Base-by-base conservation (phyloP, 2,888 invertebrate genomes). In the Dolomedes plantarius region DNA sequence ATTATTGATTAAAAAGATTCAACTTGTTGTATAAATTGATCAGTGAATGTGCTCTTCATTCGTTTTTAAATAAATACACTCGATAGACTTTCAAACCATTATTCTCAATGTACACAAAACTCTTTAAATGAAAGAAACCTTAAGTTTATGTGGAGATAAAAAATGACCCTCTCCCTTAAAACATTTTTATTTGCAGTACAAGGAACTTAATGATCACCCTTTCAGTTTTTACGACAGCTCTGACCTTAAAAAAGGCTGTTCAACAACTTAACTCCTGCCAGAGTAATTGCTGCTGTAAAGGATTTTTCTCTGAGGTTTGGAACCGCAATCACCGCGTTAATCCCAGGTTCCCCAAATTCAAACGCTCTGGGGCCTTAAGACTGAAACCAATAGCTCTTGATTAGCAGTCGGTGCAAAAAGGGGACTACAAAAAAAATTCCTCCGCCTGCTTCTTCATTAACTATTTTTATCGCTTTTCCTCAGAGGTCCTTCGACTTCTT, bases 401-500 rank as follows among this genome's bases (percentile, higher is more conserved):
- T 69, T 82, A 82, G 39, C 11, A 62, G 9, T n/a, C 27, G 41
- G 32, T 36, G 39, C 65, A 50, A 50, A 56, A 41, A 75, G 31
- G 31, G 27, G 27, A n/a, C 1, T n/a, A n/a, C n/a, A n/a, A 36
- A 74, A 77, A 77, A 83, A 72, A 32, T 28, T 62, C 56, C 31
- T 71, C 2, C 41, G 2, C 27, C 72, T 81, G 28, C 56, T 75
- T 81, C 75, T 81, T 83, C 77, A 83, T 77, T 77, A 77, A 56
- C 77, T 31, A 77, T 77, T 72, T 74, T 83, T 77, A 77, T 83
- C 76, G 19, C 50, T 76, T 69, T 64, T 71, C 82, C 23, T 27
- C 23, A 62, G 46, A 31, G 46, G 28, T 62, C 50, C 62, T 39
- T 73, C 67, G 62, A 73, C 36, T 83, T 72, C 39, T 67, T 65